phyloP scores from a whole-genome alignment of 2,797 vertebrate genomes.

The Zalophus californianus region DNA sequence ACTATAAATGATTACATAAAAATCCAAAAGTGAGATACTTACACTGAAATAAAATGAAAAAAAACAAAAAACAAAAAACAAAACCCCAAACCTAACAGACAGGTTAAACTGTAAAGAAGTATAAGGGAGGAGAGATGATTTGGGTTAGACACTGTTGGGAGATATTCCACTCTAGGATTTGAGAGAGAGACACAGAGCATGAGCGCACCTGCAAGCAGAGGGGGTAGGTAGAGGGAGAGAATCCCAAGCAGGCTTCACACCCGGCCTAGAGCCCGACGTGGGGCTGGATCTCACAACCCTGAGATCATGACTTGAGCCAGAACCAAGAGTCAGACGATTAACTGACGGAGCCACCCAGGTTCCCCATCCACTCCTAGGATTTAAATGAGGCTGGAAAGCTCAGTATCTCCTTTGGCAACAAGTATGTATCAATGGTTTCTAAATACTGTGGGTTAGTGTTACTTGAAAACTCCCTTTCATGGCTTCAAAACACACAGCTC shows the following conservation, averaged over 20 bases:
- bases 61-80: neutral
- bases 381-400: conserved; percentile 21
- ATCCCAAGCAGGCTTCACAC: neutral
- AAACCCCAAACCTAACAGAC: neutral
- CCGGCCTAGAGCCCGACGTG: neutral
- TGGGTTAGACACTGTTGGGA: neutral
- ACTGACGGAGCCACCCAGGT: neutral
- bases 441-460: neutral
- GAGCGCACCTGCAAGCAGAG: neutral
- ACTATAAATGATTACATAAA: neutral
- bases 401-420: neutral
- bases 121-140: neutral
- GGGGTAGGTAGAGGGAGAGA: neutral
- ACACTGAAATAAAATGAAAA: neutral
- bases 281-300: neutral
- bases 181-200: neutral
- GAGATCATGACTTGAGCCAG: neutral
- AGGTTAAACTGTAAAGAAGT: neutral
- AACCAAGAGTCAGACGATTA: neutral
- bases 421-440: neutral
- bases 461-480: conserved; percentile 8
- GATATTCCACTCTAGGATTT: neutral
- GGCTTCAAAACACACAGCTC: conserved; percentile 23
- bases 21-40: neutral
- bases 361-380: neutral